Evolutionary conservation across 2,797 vertebrate genomes (phyloP).

Genomic region (Ciconia nigra): DNA sequence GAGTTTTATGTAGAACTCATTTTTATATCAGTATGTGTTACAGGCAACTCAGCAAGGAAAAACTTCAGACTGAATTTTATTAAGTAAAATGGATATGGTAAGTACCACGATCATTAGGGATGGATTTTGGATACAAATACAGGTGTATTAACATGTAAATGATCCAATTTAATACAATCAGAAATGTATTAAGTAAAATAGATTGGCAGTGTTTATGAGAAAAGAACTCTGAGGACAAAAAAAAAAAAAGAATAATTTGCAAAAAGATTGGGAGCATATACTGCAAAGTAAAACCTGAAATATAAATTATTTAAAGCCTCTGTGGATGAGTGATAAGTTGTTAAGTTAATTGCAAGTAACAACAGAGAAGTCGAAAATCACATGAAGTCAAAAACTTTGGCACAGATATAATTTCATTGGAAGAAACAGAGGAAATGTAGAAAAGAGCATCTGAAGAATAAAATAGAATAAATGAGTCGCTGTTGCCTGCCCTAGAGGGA

Average conservation of each 20-base stretch:
- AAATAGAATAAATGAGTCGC: background rate
- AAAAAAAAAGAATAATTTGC: background rate
- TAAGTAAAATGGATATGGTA: constrained; percentile 41
- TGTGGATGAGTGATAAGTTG: constrained; percentile 17
- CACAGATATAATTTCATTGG: background rate
- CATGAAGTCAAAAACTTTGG: background rate
- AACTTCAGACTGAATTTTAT: constrained; percentile 59
- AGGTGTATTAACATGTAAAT: constrained; percentile 57
- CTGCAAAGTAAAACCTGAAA: background rate
- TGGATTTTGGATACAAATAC: constrained; percentile 50
- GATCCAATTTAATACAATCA: constrained; percentile 44
- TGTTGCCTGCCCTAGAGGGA: background rate
- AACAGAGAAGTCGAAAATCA: background rate
- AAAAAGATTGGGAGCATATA: background rate
- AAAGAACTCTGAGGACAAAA: background rate
- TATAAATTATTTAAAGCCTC: constrained; percentile 23
- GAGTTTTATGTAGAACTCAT: constrained; percentile 36
- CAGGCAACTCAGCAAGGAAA: constrained; percentile 44
- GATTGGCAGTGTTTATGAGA: constrained; percentile 50
- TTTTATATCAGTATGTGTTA: constrained; percentile 51
- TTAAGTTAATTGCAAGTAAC: constrained; percentile 18
- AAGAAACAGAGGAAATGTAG: background rate
- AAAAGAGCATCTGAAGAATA: background rate
- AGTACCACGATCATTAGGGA: constrained; percentile 3
- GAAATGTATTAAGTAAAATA: constrained; percentile 40